Conservation (phyloP, 2,888 invertebrate genomes). For the Drosophila anomalata region DNA sequence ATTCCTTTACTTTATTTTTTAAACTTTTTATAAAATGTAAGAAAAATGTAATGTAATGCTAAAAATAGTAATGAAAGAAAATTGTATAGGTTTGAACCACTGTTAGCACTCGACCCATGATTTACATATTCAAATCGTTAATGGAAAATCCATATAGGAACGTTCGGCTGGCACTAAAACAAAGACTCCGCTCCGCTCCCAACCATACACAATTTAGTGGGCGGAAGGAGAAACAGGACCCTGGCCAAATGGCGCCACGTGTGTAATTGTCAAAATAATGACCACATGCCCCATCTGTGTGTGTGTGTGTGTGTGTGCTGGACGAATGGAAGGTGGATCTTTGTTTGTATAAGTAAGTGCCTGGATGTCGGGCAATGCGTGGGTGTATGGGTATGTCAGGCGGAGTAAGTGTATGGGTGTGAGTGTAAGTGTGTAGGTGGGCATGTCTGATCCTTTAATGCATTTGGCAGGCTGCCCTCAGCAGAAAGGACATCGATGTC, state of each 20-base stretch:
- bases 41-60: no score
- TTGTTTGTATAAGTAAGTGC: slow-evolving; percentile 75
- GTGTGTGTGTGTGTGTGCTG: slow-evolving; percentile 24
- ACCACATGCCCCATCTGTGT: slow-evolving; percentile 56
- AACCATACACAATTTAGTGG: background rate
- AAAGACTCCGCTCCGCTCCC: slow-evolving; percentile 26
- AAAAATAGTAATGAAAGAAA: no score
- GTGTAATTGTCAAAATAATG: slow-evolving; percentile 81
- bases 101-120: slow-evolving; percentile 43
- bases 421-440: slow-evolving; percentile 42
- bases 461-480: slow-evolving; percentile 70
- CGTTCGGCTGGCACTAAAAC: slow-evolving; percentile 61
- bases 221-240: slow-evolving; percentile 21
- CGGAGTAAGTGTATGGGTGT: background rate
- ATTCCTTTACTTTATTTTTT: background rate
- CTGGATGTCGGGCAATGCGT: slow-evolving; percentile 53
- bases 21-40: no score
- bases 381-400: slow-evolving; percentile 29
- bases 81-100: slow-evolving; percentile 5
- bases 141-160: slow-evolving; percentile 78
- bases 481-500: slow-evolving; percentile 58
- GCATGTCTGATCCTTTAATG: slow-evolving; percentile 80
- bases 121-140: slow-evolving; percentile 80
- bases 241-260: slow-evolving; percentile 68
- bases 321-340: slow-evolving; percentile 38